Base-by-base conservation (phyloP, 2,888 invertebrate genomes). In the Luperina nickerlii region DNA sequence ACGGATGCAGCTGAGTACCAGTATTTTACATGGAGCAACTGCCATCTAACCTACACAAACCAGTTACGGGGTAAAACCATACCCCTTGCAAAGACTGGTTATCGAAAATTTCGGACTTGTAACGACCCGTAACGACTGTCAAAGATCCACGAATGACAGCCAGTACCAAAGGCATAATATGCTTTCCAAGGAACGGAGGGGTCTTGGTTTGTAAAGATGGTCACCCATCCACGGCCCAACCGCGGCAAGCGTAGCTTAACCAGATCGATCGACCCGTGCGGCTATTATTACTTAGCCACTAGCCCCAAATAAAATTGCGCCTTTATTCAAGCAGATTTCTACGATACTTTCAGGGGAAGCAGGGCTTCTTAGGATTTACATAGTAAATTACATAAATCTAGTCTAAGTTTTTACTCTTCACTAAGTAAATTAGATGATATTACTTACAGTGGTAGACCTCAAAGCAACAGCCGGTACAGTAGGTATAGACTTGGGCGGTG, bases 401-500 rank as follows among this genome's bases (percentile, higher is more conserved):
- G 4, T 57, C 70, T 13, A 9, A 7, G 3, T 20, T 2, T 24
- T 54, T 62, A n/a, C 9, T 18, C 20, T 65, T 27, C 5, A 48
- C 4, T n/a, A 24, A 57, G n/a, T 60, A 60, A 60, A 60, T n/a
- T 60, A 7, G 18, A 63, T 63, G 13, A 63, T 13, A n/a, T 32
- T 60, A 92, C 95, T 94, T 75, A 97, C 97, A 63, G 97, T 96
- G 42, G 96, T 96, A 73, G 95, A 94, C 68, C 96, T 90, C 81
- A 95, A 93, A 3, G 94, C 90, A 2, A 95, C 94, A 2, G 95
- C 94, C 0, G 96, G 95, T 45, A 96, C 94, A 32, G 92, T 90
- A 0, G 96, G 95, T 82, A 96, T 94, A 1, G 95, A 92, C 87
- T 97, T 97, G 0, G 97, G 97, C 32, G 97, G 97, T 1, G 97